Base-by-base conservation (phyloP, 2,797 vertebrate genomes). In the Channallabes apus region DNA sequence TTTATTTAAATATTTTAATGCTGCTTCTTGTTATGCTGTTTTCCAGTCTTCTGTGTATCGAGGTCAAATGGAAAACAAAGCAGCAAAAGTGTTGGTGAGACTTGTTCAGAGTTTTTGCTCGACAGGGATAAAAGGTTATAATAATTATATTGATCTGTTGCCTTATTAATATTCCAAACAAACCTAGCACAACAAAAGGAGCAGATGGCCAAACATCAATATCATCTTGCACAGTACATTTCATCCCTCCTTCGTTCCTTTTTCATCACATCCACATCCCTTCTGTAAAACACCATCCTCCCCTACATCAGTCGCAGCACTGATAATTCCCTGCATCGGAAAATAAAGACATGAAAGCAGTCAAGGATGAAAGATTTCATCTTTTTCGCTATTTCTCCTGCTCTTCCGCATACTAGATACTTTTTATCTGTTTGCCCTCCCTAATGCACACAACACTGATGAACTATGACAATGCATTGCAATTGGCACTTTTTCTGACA, bases 281-380 rank as follows among this genome's bases (percentile, higher is more conserved):
- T 86, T 83, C 75, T 87, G 72, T 69, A n/a, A 83, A 85, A 67
- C 82, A 38, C 78, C 32, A 80, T 35, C 87, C 83, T 72, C 81
- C 80, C 51, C 82, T 93, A 94, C 93, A 94, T 94, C 94, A 96
- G 96, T 94, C 95, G 94, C 93, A 89, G 92, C 90, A 91, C 96
- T 96, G 97, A 97, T 98, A 97, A 98, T 97, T 97, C 97, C 95
- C 93, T 96, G 94, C 96, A 95, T 97, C 96, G 96, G 96, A 94
- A 94, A 95, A 95, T 95, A 96, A 96, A 94, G 92, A 97, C 96
- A 98, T 97, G 96, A 99, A 98, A 98, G 97, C 95, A 93, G 94
- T 96, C 96, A 96, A 94, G 97, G 96, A 97, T 98, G 96, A 98
- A 97, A 97, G 95, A 97, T 97, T 97, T 97, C 97, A 98, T 97